Percentiles rank a stretch among this genome's conserved stretches.
phyloP scores from a whole-genome alignment of 2,888 invertebrate species.

The Noctua janthina region DNA sequence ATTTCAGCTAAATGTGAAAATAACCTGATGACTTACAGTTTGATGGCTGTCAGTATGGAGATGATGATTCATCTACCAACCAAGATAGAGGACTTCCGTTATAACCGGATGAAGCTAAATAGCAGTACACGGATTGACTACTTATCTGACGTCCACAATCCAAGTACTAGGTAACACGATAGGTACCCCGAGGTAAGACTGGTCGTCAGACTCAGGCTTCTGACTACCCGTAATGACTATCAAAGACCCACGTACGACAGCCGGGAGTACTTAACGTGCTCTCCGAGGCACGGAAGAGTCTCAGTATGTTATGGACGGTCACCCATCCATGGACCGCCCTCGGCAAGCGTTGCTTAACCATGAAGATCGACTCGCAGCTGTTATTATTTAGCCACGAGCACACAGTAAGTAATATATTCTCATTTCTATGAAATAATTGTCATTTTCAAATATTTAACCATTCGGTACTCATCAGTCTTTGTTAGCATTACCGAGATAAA shows the following conservation, averaged over 20 bases:
- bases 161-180: no score
- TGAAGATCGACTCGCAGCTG: not conserved
- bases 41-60: no score
- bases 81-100: no score
- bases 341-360: not conserved
- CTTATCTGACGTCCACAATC: no score
- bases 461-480: constrained; percentile 34
- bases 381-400: not conserved
- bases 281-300: no score
- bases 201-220: not conserved
- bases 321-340: not conserved
- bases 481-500: constrained; percentile 19
- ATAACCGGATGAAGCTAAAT: no score
- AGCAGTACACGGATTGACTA: no score
- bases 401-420: not conserved
- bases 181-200: no score
- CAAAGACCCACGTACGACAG: not conserved
- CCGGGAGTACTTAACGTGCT: not conserved
- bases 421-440: constrained; percentile 1
- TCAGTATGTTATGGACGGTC: no score
- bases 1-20: not conserved
- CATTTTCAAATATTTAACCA: constrained; percentile 2
- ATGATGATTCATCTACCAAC: no score
- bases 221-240: not conserved
- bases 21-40: not conserved